Evolutionary conservation across 2,888 invertebrate species (phyloP).

Genomic region (Cepaea hortensis): DNA sequence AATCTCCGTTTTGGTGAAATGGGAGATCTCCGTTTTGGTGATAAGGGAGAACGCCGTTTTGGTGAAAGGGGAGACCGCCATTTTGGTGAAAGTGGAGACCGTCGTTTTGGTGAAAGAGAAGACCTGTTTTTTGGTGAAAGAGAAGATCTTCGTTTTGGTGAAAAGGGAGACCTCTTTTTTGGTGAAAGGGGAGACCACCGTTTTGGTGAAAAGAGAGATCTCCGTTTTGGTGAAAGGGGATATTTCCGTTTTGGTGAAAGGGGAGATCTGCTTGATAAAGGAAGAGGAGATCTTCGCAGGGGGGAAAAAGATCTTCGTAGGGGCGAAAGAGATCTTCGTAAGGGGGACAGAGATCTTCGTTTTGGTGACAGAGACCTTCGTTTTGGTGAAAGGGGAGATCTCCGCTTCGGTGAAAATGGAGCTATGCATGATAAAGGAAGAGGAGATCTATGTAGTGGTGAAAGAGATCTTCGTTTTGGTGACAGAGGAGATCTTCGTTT

Average conservation of each 20-base stretch:
- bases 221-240: constrained; percentile 29
- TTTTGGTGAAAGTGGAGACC: too few relatives aligned
- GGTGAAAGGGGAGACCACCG: constrained; percentile 27
- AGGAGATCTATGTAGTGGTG: background rate
- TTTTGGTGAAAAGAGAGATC: background rate
- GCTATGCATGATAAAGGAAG: background rate
- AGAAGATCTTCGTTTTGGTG: constrained; percentile 5
- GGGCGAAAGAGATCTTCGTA: too few relatives aligned
- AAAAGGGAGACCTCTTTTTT: constrained; percentile 8
- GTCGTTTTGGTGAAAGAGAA: background rate
- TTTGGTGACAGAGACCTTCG: constrained; percentile 10
- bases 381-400: background rate
- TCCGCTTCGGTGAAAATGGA: background rate
- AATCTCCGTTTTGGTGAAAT: background rate
- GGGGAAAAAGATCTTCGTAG: background rate
- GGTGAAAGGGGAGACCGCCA: constrained; percentile 5
- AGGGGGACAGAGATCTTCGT: constrained; percentile 1
- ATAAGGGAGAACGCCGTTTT: constrained; percentile 17
- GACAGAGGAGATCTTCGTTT: constrained; percentile 3
- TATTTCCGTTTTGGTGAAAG: background rate
- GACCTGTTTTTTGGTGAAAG: constrained; percentile 10
- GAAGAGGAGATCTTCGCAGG: constrained; percentile 4
- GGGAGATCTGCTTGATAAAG: background rate
- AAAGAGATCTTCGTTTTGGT: constrained; percentile 12
- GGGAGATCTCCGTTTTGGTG: background rate